Conservation (phyloP, 2,797 vertebrate species). For the Danio jaintianensis region DNA sequence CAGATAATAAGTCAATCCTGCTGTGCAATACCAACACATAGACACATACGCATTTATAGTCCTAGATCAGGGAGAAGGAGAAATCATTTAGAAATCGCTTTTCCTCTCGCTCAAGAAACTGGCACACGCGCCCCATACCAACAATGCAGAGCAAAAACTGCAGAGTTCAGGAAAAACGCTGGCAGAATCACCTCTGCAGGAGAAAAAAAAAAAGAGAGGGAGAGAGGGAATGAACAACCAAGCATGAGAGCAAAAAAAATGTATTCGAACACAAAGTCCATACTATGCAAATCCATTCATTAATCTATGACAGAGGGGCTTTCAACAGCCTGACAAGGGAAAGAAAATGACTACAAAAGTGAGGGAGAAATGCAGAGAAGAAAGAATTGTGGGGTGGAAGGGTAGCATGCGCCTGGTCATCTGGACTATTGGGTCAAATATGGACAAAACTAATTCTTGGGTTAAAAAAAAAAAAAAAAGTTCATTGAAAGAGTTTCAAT, state of each 20-base stretch:
- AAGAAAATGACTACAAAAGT: slow-evolving; percentile 10
- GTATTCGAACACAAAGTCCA: slow-evolving; percentile 65
- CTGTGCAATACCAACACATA: slow-evolving; percentile 10
- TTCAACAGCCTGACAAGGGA: slow-evolving; percentile 70
- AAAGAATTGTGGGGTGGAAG: slow-evolving; percentile 26
- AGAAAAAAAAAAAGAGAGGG: not conserved
- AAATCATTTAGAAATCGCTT: not conserved
- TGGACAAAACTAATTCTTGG: no score
- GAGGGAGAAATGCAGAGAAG: slow-evolving; percentile 20
- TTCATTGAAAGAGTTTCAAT: no score
- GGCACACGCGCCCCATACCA: not conserved
- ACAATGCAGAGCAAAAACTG: slow-evolving; percentile 62
- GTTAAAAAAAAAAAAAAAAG: no score
- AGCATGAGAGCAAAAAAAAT: not conserved
- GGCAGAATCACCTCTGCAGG: slow-evolving; percentile 38
- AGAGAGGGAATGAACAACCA: not conserved
- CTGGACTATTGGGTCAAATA: not conserved
- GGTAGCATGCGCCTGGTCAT: slow-evolving; percentile 37
- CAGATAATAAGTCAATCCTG: slow-evolving; percentile 8
- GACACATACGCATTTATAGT: not conserved
- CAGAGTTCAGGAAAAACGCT: slow-evolving; percentile 66
- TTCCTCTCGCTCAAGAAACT: slow-evolving; percentile 3
- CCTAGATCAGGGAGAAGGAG: not conserved
- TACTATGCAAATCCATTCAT: slow-evolving; percentile 80
- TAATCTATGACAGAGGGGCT: slow-evolving; percentile 76